Evolutionary conservation across 2,888 invertebrate species (phyloP).

Genomic region (Orgyia antiqua): DNA sequence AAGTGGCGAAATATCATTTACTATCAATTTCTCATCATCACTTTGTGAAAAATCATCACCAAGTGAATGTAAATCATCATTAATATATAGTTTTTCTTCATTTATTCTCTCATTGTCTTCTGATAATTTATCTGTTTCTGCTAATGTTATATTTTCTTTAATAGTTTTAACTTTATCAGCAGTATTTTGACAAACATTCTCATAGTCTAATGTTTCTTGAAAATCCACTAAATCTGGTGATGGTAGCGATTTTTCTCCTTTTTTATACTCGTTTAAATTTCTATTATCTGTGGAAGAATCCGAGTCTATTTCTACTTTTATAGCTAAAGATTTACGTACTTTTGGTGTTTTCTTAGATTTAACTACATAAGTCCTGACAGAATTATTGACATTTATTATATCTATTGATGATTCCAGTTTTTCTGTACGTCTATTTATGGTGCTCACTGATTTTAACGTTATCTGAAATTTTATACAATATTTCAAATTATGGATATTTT

Average conservation of each 20-base stretch:
- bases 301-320: conserved; percentile 11
- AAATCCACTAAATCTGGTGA: no score
- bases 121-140: no score
- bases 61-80: no score
- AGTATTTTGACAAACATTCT: no score
- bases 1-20: background rate
- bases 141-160: background rate
- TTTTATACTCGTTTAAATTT: no score
- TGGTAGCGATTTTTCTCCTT: conserved; percentile 5
- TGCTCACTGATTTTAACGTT: conserved; percentile 35
- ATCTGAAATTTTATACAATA: conserved; percentile 23
- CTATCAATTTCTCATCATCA: background rate
- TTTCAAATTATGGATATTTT: background rate
- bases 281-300: conserved; percentile 4
- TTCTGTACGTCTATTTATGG: conserved; percentile 32
- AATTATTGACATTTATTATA: conserved; percentile 26
- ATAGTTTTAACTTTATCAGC: no score
- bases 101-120: conserved; percentile 6
- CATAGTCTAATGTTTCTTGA: no score
- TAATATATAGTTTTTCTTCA: no score
- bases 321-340: background rate
- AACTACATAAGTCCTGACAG: conserved; percentile 28
- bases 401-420: conserved; percentile 34
- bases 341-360: conserved; percentile 19
- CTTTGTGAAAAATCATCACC: no score